Evolutionary conservation across 2,113 vertebrate species (phyloP).

Genomic region (Oncorhynchus kisutch): DNA sequence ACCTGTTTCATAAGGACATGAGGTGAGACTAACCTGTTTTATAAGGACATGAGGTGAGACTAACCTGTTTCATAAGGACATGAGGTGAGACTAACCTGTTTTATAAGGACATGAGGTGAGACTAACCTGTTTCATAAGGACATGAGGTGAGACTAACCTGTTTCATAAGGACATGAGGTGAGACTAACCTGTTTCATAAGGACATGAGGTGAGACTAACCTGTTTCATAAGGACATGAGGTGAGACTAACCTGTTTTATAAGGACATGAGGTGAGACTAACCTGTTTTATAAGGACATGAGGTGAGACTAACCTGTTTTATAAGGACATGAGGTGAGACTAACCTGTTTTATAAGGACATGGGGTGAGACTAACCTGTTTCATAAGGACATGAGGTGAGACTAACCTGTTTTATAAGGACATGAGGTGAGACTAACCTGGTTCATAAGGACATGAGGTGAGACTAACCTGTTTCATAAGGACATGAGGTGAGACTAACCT

Average conservation of each 20-base stretch:
- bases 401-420: slow-evolving; percentile 97
- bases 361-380: slow-evolving; percentile 95
- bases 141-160: slow-evolving; percentile 96
- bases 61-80: no score
- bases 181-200: slow-evolving; percentile 97
- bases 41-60: no score
- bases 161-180: slow-evolving; percentile 96
- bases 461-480: slow-evolving; percentile 78
- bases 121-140: slow-evolving; percentile 96
- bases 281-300: slow-evolving; percentile 98
- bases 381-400: slow-evolving; percentile 96
- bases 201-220: slow-evolving; percentile 91
- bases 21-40: no score
- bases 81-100: no score
- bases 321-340: slow-evolving; percentile 93
- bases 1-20: no score
- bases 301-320: slow-evolving; percentile 97
- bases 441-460: slow-evolving; percentile 98
- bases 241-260: slow-evolving; percentile 96
- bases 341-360: slow-evolving; percentile 98
- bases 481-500: no score
- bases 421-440: slow-evolving; percentile 94
- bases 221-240: slow-evolving; percentile 98
- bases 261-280: slow-evolving; percentile 93
- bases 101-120: not conserved